Evolutionary conservation across 2,888 invertebrate genomes (phyloP), one percentile per base, ranked within the genome.

Genomic region (Poecilobothrus nobilitatus): DNA sequence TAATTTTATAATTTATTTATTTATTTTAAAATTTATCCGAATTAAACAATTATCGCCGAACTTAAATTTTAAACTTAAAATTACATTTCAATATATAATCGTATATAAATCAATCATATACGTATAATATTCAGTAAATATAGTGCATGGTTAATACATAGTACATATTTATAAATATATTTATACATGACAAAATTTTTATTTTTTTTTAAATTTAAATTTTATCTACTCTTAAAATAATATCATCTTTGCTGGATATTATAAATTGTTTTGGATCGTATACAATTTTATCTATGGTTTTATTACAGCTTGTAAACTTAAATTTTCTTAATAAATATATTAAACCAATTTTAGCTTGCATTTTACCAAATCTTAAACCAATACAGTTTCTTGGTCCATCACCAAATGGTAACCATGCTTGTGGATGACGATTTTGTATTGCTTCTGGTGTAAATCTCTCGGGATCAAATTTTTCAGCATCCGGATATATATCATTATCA

Each of bases 391-490:
- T 71, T 0, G 80, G 79, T 0, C 80, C 81, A 53, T 79, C 79
- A 2, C 81, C 81, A 63, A 81, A 81, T 0, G 80, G 76, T n/a
- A 81, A 66, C 75, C 75, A 81, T 18, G 76, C 72, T 0, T 76
- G 71, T 0, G 77, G 74, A 69, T 85, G 85, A 65, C 86, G 77
- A 63, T 80, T 82, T 1, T 83, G 79, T 65, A 86, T 86, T 41
- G 84, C 84, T 71, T 86, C 86, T 0, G 83, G 78, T 0, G 81
- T 76, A 74, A 88, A 89, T 72, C 88, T 80, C 12, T 88, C 87
- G 0, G 88, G 89, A 68, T 87, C 83, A 69, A 88, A 89, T 22
- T 79, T 82, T 6, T 85, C 80, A 0, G 90, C 89, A 10, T 89
- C 81, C 0, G 86, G 85, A 72, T 85, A 88, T 71, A 85, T 81